Base-by-base conservation (phyloP, 2,888 invertebrate genomes). In the Patella depressa region DNA sequence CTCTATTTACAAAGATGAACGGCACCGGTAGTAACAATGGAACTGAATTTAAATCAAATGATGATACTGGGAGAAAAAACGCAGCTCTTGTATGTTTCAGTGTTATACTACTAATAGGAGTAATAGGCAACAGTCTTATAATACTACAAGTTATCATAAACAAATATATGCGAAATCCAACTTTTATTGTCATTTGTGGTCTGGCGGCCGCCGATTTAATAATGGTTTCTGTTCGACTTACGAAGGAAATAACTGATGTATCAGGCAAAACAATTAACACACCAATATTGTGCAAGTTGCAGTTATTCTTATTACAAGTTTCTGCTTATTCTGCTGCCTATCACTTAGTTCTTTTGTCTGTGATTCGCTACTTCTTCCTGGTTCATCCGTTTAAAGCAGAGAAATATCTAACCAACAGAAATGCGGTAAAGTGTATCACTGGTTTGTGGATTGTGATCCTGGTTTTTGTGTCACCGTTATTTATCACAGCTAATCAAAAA, bases 261-360 rank as follows among this genome's bases (percentile, higher is more conserved):
- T 24, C 15, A 1, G 55, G 53, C 15, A 53, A 75, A 65, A 69
- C 69, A 24, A n/a, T 53, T 45, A 53, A 24, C 54, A 70, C 53
- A 5, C 3, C 53, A 24, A 19, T 59, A 19, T 19, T 65, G 19
- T 75, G 75, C 17, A 75, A 75, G 59, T 12, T 69, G 45, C 53
- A 53, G n/a, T 53, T 53, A 29, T 70, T 65, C 34, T n/a, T 75
- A 12, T 53, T 69, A 45, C 75, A 75, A 70, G 14, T 70, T 19
- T 53, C 75, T 3, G 53, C 69, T 53, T 75, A 75, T 69, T 53
- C 70, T 24, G 69, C 75, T 0, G 65, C 70, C 70, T 75, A 75
- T 54, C 75, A 75, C 24, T 29, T 75, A 15, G 75, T 75, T 54
- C 54, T 75, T 15, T 53, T 75, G 70, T 17, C 75, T 59, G 75